Evolutionary conservation across 2,888 invertebrate species (phyloP).

Genomic region (Eupithecia dodoneata): DNA sequence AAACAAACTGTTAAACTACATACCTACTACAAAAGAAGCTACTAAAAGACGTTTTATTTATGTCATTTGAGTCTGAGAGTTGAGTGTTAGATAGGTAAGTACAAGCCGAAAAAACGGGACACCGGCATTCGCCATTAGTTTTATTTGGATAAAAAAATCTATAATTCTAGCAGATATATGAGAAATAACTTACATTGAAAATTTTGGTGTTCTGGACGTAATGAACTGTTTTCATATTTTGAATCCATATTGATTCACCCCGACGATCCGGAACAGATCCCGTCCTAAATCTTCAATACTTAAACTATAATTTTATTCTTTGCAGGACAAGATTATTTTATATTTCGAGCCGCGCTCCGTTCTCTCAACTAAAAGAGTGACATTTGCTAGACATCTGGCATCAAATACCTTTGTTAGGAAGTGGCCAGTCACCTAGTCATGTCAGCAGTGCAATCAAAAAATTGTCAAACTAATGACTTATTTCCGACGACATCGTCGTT

Average conservation of each 20-base stretch:
- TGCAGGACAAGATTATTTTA: background rate
- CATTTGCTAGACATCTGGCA: slow-evolving; percentile 40
- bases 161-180: no score
- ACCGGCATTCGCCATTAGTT: background rate
- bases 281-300: background rate
- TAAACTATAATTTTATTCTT: background rate
- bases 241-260: background rate
- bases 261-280: background rate
- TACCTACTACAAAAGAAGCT: no score
- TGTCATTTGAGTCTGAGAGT: no score
- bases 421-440: slow-evolving; percentile 75
- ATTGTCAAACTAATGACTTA: slow-evolving; percentile 75
- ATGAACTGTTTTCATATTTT: background rate
- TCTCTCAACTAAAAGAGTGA: slow-evolving; percentile 47
- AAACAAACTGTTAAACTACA: no score
- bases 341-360: slow-evolving; percentile 34
- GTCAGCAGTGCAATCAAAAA: slow-evolving; percentile 73
- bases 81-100: no score
- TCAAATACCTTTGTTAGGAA: slow-evolving; percentile 63
- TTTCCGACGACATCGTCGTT: slow-evolving; percentile 68
- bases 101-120: no score
- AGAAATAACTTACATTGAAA: slow-evolving; percentile 5
- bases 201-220: background rate
- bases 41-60: no score
- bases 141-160: background rate